Conservation (phyloP, 1,140 invertebrate species). For the Brachionus calyciflorus region DNA sequence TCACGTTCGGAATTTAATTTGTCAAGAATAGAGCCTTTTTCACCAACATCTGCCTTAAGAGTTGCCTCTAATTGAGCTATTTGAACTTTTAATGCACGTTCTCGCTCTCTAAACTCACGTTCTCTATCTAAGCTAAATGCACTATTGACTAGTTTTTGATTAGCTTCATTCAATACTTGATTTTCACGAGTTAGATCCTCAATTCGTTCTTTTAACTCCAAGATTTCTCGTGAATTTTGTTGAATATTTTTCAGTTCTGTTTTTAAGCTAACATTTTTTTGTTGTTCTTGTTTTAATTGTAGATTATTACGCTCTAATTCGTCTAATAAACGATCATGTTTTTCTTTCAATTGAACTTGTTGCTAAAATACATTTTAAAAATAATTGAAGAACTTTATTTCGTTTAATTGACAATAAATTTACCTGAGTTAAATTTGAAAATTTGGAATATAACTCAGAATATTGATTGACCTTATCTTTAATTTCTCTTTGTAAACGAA, state of each 20-base stretch:
- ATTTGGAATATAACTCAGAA: slow-evolving; percentile 57
- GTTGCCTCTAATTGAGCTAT: slow-evolving; percentile 62
- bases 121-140: slow-evolving; percentile 61
- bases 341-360: slow-evolving; percentile 55
- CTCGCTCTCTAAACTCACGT: slow-evolving; percentile 58
- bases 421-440: slow-evolving; percentile 58
- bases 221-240: background rate
- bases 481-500: slow-evolving; percentile 61
- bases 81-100: slow-evolving; percentile 61
- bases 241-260: slow-evolving; percentile 52
- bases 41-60: slow-evolving; percentile 60
- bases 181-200: slow-evolving; percentile 59
- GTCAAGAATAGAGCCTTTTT: slow-evolving; percentile 60
- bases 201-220: slow-evolving; percentile 34
- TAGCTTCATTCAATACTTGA: slow-evolving; percentile 61
- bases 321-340: slow-evolving; percentile 58
- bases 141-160: slow-evolving; percentile 62
- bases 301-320: slow-evolving; percentile 59
- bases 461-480: slow-evolving; percentile 60
- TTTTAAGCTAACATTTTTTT: slow-evolving; percentile 54
- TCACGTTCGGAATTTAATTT: slow-evolving; percentile 58
- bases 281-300: slow-evolving; percentile 61
- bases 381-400: slow-evolving; percentile 17
- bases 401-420: background rate
- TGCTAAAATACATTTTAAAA: slow-evolving; percentile 57